phyloP scores from a whole-genome alignment of 2,797 vertebrate species.

The Philypnodon macrostomus region DNA sequence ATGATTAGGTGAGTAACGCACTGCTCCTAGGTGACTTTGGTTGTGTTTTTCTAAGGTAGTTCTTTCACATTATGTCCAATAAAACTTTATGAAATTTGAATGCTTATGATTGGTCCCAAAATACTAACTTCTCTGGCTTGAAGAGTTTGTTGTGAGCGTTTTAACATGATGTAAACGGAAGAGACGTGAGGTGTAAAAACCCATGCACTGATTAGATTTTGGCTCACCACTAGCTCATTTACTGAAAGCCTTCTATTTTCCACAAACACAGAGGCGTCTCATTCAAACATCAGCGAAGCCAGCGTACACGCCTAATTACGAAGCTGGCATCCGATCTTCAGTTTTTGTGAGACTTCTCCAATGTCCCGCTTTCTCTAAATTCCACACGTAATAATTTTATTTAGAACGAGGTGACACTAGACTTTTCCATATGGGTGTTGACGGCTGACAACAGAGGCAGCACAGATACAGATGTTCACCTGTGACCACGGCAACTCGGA shows the following conservation, averaged over 20 bases:
- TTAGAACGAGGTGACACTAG: constrained; percentile 16
- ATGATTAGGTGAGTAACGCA: background rate
- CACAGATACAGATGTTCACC: constrained; percentile 21
- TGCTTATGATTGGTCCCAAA: too few species aligned
- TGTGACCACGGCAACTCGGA: constrained; percentile 5
- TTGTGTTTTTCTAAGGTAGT: background rate
- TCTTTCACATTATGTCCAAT: background rate
- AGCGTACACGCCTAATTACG: constrained; percentile 32
- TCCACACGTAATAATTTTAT: constrained; percentile 7
- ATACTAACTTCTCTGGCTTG: too few species aligned
- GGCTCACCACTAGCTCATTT: background rate
- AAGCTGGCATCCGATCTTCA: constrained; percentile 17
- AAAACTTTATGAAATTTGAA: background rate
- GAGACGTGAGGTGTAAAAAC: constrained; percentile 5
- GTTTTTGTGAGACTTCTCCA: constrained; percentile 12
- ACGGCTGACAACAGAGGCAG: background rate
- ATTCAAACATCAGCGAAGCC: constrained; percentile 34
- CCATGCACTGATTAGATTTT: background rate
- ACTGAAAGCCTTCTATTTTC: constrained; percentile 4
- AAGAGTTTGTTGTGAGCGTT: background rate
- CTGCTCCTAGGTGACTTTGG: background rate
- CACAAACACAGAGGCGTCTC: constrained; percentile 24
- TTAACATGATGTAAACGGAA: background rate
- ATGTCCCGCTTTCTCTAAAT: constrained; percentile 19
- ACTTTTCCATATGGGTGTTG: constrained; percentile 14